phyloP scores from a whole-genome alignment of 2,888 invertebrate species.

The Oegoconia quadripuncta region DNA sequence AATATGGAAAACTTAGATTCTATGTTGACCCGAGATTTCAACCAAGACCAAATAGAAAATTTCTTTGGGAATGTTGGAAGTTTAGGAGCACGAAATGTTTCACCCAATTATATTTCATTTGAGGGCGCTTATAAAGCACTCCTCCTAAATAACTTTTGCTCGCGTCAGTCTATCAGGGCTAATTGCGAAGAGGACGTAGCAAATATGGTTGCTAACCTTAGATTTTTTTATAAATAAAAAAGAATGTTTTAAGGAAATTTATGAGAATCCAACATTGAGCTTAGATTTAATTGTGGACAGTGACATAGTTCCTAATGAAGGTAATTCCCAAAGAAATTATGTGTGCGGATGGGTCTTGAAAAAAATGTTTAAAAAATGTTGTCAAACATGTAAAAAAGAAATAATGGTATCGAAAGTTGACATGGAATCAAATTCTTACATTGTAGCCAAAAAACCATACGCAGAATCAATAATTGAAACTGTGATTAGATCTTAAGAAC shows the following conservation, averaged over 20 bases:
- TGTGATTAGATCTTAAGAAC: too few species aligned
- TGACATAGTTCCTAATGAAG: neutral
- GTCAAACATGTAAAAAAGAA: slow-evolving; percentile 4
- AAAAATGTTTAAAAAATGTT: slow-evolving; percentile 9
- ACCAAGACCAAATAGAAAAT: slow-evolving; percentile 1
- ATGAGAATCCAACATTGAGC: too few species aligned
- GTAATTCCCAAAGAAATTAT: slow-evolving; percentile 1
- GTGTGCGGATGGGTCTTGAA: slow-evolving; percentile 14
- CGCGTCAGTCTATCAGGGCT: slow-evolving; percentile 12
- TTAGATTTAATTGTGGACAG: too few species aligned
- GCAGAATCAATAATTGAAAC: too few species aligned
- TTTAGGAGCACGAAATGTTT: slow-evolving; percentile 7
- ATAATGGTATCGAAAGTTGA: too few species aligned
- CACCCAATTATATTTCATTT: slow-evolving; percentile 11
- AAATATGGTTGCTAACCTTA: slow-evolving; percentile 6
- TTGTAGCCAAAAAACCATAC: too few species aligned
- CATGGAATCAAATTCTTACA: too few species aligned
- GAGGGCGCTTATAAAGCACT: slow-evolving; percentile 17
- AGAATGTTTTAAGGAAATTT: neutral
- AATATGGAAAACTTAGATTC: neutral
- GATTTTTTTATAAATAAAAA: slow-evolving; percentile 8
- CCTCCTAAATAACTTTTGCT: slow-evolving; percentile 15
- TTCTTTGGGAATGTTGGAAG: slow-evolving; percentile 3
- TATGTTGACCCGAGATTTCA: slow-evolving; percentile 3
- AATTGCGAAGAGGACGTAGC: slow-evolving; percentile 14